Base-by-base conservation (phyloP, 2,113 vertebrate genomes). In the Myotis brandtii region DNA sequence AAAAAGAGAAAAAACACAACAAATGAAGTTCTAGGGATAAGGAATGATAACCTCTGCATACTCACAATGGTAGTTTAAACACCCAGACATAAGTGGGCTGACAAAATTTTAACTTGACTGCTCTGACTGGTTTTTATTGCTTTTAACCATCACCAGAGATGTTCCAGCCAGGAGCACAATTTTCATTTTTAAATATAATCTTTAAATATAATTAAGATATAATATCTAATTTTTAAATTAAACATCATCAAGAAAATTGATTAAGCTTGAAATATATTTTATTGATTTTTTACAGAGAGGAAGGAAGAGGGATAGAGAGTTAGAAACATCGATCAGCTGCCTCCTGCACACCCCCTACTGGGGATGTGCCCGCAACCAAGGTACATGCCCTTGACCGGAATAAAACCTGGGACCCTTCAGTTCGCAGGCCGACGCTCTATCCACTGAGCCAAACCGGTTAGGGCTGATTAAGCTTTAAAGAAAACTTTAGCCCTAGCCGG, bases 131-230 rank as follows among this genome's bases (percentile, higher is more conserved):
- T 62, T 69, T 81, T 81, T 56, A 66, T 25, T 50, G 32, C 70
- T 70, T 70, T 62, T 62, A 94, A 90, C 11, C 7, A 91, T 70
- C 67, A 48, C 9, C 17, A 64, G 70, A 84, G 6, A 64, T 10
- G 30, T 9, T 32, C 30, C 5, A 70, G 6, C 32, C 52, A 93
- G 64, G 64, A 76, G 11, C 40, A 72, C 43, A 66, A 46, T 64
- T 93, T 79, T 89, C 91, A 93, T 23, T 70, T 76, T 83, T 69
- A 86, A 94, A 79, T 43, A 79, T n/a, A 84, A 84, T 27, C 86
- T 66, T 86, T 76, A 82, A 48, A 59, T 25, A 83, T 50, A 83
- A 82, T 69, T n/a, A 83, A 62, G 69, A 62, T 32, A 50, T 23
- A 70, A 64, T 62, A n/a, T 40, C 56, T 69, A 67, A n/a, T 67